phyloP scores from a whole-genome alignment of 1,140 invertebrate genomes.

The Drosophila seguyi region DNA sequence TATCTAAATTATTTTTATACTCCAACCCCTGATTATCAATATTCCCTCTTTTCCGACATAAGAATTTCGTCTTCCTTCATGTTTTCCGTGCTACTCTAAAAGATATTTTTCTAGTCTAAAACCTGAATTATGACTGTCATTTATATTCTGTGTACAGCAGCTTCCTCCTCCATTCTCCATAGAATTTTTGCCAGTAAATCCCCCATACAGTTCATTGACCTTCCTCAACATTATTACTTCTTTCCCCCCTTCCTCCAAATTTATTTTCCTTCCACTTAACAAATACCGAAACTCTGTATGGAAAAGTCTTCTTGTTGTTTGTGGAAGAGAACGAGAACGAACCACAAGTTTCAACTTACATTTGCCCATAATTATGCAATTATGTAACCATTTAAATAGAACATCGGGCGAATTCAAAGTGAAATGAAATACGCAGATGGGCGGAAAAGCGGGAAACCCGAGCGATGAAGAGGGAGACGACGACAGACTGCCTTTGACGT shows the following conservation, averaged over 20 bases:
- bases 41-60: neutral
- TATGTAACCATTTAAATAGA: slow-evolving; percentile 82
- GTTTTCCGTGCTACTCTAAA: neutral
- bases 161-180: neutral
- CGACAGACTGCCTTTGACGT: slow-evolving; percentile 63
- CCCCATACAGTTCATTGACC: slow-evolving; percentile 36
- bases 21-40: neutral
- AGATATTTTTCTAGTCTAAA: slow-evolving; percentile 20
- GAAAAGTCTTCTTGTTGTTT: slow-evolving; percentile 28
- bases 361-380: slow-evolving; percentile 80
- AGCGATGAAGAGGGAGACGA: slow-evolving; percentile 1
- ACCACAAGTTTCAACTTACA: slow-evolving; percentile 61
- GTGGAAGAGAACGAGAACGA: slow-evolving; percentile 10
- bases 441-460: slow-evolving; percentile 3
- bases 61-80: neutral
- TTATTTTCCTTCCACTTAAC: slow-evolving; percentile 26
- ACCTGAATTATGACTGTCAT: slow-evolving; percentile 33
- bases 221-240: neutral
- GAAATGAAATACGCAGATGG: slow-evolving; percentile 65
- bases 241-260: neutral
- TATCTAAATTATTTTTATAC: neutral
- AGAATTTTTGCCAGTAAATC: slow-evolving; percentile 7
- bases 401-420: slow-evolving; percentile 70
- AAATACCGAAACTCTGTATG: slow-evolving; percentile 43
- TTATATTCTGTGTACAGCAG: slow-evolving; percentile 30